These are phyloP conservation scores for Agonum fuliginosum DNA, from an alignment of 2,888 invertebrate genomes.

Conservation along the genomic window DNA sequence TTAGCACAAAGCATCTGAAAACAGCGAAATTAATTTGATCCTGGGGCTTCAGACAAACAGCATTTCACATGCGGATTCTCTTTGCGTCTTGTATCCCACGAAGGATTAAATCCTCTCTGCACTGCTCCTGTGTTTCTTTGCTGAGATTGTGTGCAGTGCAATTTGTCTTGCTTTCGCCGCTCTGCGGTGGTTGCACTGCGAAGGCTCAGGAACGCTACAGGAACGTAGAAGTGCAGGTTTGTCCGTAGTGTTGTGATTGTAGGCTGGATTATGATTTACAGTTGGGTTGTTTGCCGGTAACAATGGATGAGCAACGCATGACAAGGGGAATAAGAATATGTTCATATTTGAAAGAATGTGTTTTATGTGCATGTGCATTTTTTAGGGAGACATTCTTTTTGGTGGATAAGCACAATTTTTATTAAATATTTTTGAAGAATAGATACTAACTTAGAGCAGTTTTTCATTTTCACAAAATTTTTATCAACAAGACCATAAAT, in stretches of 20 bases:
- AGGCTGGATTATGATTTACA: slow-evolving; percentile 35
- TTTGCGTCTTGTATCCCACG: slow-evolving; percentile 6
- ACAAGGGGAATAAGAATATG: no score
- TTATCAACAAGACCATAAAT: no score
- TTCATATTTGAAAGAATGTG: no score
- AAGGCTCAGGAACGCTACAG: background rate
- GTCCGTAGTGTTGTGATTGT: slow-evolving; percentile 8
- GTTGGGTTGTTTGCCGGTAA: background rate
- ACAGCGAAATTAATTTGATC: slow-evolving; percentile 40
- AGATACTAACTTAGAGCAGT: no score
- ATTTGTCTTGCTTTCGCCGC: slow-evolving; percentile 49
- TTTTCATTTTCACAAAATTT: no score
- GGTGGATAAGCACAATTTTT: no score
- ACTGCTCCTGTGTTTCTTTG: slow-evolving; percentile 15
- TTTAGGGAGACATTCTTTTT: no score
- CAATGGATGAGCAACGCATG: background rate
- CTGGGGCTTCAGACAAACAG: slow-evolving; percentile 13
- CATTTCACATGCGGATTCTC: slow-evolving; percentile 47
- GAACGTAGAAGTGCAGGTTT: background rate
- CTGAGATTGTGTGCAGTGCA: slow-evolving; percentile 49
- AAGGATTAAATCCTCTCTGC: slow-evolving; percentile 44
- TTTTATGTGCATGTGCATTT: no score
- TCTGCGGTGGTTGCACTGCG: slow-evolving; percentile 7
- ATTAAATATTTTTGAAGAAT: no score
- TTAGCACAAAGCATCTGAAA: slow-evolving; percentile 42